Evolutionary conservation across 37 sponge, comb jelly and placozoan species (phyloP).

Genomic region (Crambe crambe): DNA sequence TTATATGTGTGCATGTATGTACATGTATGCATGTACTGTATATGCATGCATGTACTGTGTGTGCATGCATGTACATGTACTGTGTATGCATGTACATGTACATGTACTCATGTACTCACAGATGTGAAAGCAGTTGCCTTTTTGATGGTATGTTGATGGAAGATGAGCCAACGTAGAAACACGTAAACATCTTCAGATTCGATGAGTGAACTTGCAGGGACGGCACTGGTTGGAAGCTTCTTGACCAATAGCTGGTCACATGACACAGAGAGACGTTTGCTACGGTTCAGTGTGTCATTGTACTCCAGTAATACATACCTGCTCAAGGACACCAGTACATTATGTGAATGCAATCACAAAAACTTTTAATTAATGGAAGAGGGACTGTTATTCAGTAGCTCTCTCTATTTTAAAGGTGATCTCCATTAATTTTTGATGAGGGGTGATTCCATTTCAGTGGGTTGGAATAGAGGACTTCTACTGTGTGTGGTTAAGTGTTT

Average conservation of each 20-base stretch:
- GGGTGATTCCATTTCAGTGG: no score
- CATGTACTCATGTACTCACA: conserved; percentile 38
- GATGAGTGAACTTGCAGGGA: conserved; percentile 16
- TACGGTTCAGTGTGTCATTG: conserved; percentile 45
- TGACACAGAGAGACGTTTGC: conserved; percentile 30
- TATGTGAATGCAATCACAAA: background rate
- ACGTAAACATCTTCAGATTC: conserved; percentile 54
- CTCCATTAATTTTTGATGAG: no score
- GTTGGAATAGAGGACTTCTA: no score
- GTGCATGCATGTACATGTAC: background rate
- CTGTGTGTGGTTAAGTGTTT: no score
- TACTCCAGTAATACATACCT: conserved; percentile 58
- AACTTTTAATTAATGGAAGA: background rate
- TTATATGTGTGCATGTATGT: background rate
- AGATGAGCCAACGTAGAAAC: conserved; percentile 62
- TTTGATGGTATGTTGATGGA: conserved; percentile 44
- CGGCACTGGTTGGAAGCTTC: conserved; percentile 36
- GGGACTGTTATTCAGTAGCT: no score
- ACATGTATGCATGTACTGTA: background rate
- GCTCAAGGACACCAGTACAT: no score
- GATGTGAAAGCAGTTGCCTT: conserved; percentile 15
- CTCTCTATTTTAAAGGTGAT: no score
- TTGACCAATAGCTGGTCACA: background rate
- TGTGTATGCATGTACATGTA: background rate
- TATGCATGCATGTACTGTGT: background rate